phyloP scores from a whole-genome alignment of 2,888 invertebrate species.

The Heliconius hortense region DNA sequence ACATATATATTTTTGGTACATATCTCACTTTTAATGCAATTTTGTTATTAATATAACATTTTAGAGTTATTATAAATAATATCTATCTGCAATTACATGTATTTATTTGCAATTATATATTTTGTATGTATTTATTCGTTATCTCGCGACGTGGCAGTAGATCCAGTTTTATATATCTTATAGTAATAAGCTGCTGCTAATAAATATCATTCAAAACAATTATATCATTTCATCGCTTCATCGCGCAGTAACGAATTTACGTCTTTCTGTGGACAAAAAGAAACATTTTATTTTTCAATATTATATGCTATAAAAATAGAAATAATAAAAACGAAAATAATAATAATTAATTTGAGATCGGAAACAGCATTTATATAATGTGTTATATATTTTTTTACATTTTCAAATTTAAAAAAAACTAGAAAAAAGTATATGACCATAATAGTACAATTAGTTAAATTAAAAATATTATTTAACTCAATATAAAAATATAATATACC shows the following conservation, averaged over 20 bases:
- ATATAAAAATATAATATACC: conserved; percentile 50
- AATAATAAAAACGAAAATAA: too few relatives aligned
- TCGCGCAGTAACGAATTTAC: conserved; percentile 28
- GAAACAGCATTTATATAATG: background rate
- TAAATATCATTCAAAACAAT: conserved; percentile 36
- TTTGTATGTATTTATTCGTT: background rate
- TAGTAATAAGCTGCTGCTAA: conserved; percentile 39
- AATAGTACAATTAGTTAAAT: too few relatives aligned
- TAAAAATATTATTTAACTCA: too few relatives aligned
- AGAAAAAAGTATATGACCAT: too few relatives aligned
- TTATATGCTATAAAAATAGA: too few relatives aligned
- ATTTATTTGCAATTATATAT: conserved; percentile 1
- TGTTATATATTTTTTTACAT: background rate
- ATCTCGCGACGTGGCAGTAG: background rate
- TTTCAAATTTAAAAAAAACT: too few relatives aligned
- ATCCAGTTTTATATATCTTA: conserved; percentile 38
- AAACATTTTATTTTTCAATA: background rate
- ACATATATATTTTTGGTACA: conserved; percentile 15
- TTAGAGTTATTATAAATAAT: background rate
- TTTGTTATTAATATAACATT: background rate
- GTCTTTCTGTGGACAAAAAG: conserved; percentile 37
- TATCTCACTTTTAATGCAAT: conserved; percentile 4
- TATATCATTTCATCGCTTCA: conserved; percentile 35
- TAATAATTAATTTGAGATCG: too few relatives aligned
- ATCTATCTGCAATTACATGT: conserved; percentile 5